phyloP scores from a whole-genome alignment of 2,113 vertebrate species.

The Tyrannus savana region DNA sequence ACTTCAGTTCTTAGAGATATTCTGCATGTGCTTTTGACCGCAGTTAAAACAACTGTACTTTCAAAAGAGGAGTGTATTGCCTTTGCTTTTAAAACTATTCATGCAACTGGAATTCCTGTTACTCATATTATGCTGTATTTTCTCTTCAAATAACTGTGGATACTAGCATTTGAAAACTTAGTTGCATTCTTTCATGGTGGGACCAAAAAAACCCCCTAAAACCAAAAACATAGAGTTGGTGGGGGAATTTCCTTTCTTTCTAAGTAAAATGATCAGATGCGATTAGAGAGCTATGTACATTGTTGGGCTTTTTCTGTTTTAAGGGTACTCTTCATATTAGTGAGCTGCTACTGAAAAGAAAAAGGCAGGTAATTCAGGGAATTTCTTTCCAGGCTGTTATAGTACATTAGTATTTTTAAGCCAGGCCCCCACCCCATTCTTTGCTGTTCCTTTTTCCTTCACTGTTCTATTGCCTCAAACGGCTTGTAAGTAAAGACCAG shows the following conservation, averaged over 20 bases:
- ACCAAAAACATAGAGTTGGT: background rate
- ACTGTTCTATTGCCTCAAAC: background rate
- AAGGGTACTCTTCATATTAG: background rate
- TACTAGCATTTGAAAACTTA: background rate
- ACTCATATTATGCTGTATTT: background rate
- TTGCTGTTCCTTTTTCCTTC: background rate
- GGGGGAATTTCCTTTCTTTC: background rate
- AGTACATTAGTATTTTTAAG: background rate
- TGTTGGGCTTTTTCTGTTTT: background rate
- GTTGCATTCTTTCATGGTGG: background rate
- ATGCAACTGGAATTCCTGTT: background rate
- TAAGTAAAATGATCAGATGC: background rate
- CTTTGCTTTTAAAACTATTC: background rate
- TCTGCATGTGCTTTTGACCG: background rate
- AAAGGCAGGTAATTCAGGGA: background rate
- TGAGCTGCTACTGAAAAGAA: background rate
- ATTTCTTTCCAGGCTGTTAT: background rate
- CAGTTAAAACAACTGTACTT: background rate
- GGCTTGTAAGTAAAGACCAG: background rate
- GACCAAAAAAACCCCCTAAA: background rate
- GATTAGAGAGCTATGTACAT: background rate
- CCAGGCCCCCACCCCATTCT: fast-evolving
- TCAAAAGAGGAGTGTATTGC: background rate
- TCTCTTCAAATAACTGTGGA: background rate
- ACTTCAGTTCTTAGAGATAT: background rate